Conservation (phyloP, 1,140 invertebrate genomes). For the Centruroides sculpturatus region DNA sequence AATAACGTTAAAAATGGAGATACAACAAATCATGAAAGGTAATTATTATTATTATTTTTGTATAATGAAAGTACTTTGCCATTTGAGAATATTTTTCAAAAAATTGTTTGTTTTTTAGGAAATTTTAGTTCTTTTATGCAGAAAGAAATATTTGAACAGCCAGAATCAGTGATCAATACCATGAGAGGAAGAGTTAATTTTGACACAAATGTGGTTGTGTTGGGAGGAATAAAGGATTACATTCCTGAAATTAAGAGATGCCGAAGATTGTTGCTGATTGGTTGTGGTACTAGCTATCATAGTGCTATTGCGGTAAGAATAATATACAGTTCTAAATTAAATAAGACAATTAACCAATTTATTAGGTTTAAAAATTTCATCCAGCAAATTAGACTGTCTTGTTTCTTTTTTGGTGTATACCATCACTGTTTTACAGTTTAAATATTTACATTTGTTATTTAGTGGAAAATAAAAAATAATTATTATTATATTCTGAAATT, state of each 20-base stretch:
- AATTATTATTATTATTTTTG: not conserved
- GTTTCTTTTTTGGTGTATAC: too few relatives aligned
- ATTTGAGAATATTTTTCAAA: too few relatives aligned
- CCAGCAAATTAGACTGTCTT: too few relatives aligned
- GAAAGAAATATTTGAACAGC: slow-evolving; percentile 99
- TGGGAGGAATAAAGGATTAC: slow-evolving; percentile 90
- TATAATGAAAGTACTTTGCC: too few relatives aligned
- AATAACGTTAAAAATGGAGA: slow-evolving; percentile 91
- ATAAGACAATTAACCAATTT: too few relatives aligned
- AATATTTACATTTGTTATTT: too few relatives aligned
- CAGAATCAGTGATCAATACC: slow-evolving; percentile 97
- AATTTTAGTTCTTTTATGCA: slow-evolving; percentile 99
- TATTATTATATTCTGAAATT: too few relatives aligned
- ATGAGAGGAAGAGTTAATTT: slow-evolving; percentile 98
- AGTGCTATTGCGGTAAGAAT: slow-evolving; percentile 70
- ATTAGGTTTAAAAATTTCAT: too few relatives aligned
- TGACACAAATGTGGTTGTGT: slow-evolving; percentile 47
- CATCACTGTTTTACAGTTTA: too few relatives aligned
- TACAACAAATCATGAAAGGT: slow-evolving; percentile 99
- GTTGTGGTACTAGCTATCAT: slow-evolving; percentile 98
- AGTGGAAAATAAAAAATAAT: too few relatives aligned
- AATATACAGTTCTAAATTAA: too few relatives aligned
- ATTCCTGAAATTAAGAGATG: slow-evolving; percentile 95
- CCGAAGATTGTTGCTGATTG: slow-evolving; percentile 88
- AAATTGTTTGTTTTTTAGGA: slow-evolving; percentile 33